These are phyloP conservation scores for Myotis vivesi DNA, from an alignment of 2,797 vertebrate species.

Conservation along the genomic window DNA sequence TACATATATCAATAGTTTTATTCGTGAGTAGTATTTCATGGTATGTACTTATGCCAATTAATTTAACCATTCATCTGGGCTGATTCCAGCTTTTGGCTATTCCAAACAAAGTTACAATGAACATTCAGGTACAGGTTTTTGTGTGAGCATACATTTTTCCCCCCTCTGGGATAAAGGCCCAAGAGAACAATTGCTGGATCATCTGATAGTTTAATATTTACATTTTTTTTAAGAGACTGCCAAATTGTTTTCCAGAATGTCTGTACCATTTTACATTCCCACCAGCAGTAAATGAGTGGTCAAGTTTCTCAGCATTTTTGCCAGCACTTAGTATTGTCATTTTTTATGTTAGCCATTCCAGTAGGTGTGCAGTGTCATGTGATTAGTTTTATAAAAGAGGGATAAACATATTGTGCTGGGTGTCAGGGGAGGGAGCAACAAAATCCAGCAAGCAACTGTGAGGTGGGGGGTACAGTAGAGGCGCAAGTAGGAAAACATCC, in stretches of 20 bases:
- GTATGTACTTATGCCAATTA: neutral
- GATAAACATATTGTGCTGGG: neutral
- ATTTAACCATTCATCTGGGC: neutral
- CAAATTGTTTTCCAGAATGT: neutral
- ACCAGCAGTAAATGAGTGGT: neutral
- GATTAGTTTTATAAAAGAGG: neutral
- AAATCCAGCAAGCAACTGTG: neutral
- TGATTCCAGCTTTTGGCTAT: neutral
- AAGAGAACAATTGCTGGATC: neutral
- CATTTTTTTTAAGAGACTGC: neutral
- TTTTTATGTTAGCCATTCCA: constrained; percentile 1
- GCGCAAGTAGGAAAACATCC: neutral
- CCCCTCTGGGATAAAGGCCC: neutral
- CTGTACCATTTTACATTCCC: neutral
- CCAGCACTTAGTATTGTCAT: neutral
- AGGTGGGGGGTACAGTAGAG: neutral
- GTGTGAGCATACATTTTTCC: neutral
- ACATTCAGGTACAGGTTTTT: neutral
- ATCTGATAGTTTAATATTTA: neutral
- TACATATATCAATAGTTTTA: neutral
- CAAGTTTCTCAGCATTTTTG: neutral
- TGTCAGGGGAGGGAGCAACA: neutral
- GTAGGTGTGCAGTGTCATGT: neutral
- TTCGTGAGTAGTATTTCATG: neutral
- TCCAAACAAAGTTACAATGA: neutral